Base-by-base conservation (phyloP, 2,888 invertebrate species). In the Caenorhabditis becei region DNA sequence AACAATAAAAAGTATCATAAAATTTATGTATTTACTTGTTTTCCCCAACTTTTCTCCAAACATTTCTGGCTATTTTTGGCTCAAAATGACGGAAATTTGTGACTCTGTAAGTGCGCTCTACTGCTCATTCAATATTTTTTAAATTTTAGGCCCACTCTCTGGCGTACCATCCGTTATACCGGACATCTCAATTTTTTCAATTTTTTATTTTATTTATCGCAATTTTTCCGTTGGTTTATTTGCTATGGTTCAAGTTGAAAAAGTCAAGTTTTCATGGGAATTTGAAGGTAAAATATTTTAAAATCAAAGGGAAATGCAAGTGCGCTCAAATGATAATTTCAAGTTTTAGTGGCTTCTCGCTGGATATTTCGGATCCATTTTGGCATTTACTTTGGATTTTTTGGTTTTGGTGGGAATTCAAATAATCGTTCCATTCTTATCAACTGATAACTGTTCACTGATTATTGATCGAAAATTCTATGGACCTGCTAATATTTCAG, bases 201-300 rank as follows among this genome's bases (percentile, higher is more conserved):
- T 11, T 37, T 5, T 1, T 37, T 1, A 37, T 62, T 32, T 23
- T 54, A 7, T n/a, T 53, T 32, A 1, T 54, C 3, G 56, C 56
- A 16, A 10, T 63, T 23, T 32, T 35, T 8, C 54, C 63, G 14
- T 16, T 72, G 28, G 3, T 16, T 8, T 72, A 47, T 51, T 63
- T 63, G 11, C 14, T 72, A 7, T 20, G 53, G 14, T 28, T 24
- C n/a, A 63, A 72, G 54, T 8, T 62, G 1, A 16, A 1, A 3
- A 41, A 20, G 16, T 71, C 62, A 1, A 53, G 26, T 14, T 62
- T 71, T 32, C 71, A 62, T 23, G 71, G 71, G 28, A 71, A 71
- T 14, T 20, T 62, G 28, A 71, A 61, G 32, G 69, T 65, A n/a
- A n/a, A n/a, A n/a, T n/a, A n/a, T n/a, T n/a, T n/a, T n/a, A n/a